phyloP scores from a whole-genome alignment of 2,888 invertebrate genomes.

The Dorcus parallelipipedus region DNA sequence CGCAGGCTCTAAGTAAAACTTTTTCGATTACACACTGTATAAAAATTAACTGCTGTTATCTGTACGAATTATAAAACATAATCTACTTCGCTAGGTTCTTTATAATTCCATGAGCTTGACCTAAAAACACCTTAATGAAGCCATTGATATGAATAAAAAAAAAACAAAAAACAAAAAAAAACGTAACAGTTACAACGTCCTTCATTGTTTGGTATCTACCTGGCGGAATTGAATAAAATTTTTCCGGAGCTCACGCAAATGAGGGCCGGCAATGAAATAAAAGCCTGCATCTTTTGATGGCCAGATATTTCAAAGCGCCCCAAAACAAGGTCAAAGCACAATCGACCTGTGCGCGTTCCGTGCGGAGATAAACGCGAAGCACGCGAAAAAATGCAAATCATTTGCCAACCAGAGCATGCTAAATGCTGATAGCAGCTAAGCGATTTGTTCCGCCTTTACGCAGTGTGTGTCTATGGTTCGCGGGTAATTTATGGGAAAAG shows the following conservation, averaged over 20 bases:
- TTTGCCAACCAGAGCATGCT: conserved; percentile 14
- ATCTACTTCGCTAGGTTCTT: too few species aligned
- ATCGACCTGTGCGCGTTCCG: conserved; percentile 14
- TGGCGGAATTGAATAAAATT: too few species aligned
- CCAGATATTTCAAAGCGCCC: too few species aligned
- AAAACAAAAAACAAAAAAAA: neutral
- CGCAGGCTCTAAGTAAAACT: too few species aligned
- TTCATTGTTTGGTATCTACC: neutral
- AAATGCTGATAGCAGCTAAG: conserved; percentile 14
- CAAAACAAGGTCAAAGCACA: neutral
- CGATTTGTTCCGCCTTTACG: conserved; percentile 15
- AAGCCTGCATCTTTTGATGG: too few species aligned
- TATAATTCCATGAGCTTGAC: too few species aligned
- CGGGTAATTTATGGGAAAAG: conserved; percentile 12
- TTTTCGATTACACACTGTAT: neutral
- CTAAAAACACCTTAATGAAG: too few species aligned
- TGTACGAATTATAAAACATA: too few species aligned
- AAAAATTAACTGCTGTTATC: neutral
- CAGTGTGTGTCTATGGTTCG: conserved; percentile 11
- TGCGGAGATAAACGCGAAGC: conserved; percentile 17
- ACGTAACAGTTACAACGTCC: conserved; percentile 3
- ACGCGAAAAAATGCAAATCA: conserved; percentile 20
- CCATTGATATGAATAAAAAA: neutral
- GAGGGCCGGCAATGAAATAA: too few species aligned
- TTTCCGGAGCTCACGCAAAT: too few species aligned